Evolutionary conservation across 2,113 vertebrate genomes (phyloP).

Genomic region (Prunella himalayana): DNA sequence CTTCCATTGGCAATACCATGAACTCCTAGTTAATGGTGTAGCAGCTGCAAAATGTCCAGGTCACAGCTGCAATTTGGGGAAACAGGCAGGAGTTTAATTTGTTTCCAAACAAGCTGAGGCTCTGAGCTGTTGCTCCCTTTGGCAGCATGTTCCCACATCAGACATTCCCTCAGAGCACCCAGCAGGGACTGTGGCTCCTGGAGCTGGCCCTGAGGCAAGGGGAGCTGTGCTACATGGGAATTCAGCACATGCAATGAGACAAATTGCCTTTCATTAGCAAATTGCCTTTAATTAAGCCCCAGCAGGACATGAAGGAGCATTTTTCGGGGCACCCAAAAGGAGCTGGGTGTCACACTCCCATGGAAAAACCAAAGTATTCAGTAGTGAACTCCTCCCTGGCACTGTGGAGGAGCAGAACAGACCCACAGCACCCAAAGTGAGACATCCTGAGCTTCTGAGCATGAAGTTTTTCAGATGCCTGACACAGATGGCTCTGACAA

Average conservation of each 20-base stretch:
- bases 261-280: not conserved
- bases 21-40: not conserved
- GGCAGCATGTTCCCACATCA: not conserved
- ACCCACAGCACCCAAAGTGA: not conserved
- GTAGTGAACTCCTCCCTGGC: not conserved
- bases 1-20: not conserved
- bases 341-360: not conserved
- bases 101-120: not conserved
- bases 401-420: not conserved
- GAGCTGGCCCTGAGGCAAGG: not conserved
- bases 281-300: not conserved
- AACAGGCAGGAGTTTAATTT: not conserved
- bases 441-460: not conserved
- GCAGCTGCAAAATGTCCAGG: slow-evolving; percentile 12
- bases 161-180: not conserved
- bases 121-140: not conserved
- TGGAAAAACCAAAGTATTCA: not conserved
- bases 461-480: not conserved
- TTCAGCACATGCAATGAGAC: not conserved
- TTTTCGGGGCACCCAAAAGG: not conserved
- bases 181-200: not conserved
- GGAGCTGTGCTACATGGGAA: not conserved
- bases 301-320: not conserved
- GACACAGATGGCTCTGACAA: not conserved
- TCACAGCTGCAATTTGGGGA: not conserved